phyloP scores from a whole-genome alignment of 2,113 vertebrate genomes.

The Eupsittula cactorum region DNA sequence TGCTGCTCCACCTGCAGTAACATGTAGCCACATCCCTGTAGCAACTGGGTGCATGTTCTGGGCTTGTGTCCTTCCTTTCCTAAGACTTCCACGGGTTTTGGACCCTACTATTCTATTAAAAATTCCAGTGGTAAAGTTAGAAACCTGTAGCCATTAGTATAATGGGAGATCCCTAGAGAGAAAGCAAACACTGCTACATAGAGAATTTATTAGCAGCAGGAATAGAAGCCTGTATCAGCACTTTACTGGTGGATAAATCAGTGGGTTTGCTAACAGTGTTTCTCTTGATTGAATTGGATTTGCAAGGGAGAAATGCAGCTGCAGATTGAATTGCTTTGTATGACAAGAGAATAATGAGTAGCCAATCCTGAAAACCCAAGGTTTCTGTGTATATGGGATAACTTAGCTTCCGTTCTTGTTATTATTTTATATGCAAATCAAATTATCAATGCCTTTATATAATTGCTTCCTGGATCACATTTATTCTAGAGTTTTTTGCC shows the following conservation, averaged over 20 bases:
- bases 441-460: conserved; percentile 28
- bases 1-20: neutral
- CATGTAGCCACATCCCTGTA: neutral
- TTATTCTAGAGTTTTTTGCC: conserved; percentile 16
- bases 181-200: neutral
- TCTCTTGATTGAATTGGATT: conserved; percentile 62
- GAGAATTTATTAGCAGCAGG: conserved; percentile 53
- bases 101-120: neutral
- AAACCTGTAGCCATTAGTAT: conserved; percentile 22
- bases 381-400: conserved; percentile 19
- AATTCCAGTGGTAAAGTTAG: conserved; percentile 1
- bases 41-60: neutral
- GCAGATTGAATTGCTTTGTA: conserved; percentile 57
- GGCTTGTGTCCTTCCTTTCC: neutral
- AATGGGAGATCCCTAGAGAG: conserved; percentile 17
- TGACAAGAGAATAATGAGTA: conserved; percentile 49
- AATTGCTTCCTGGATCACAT: conserved; percentile 39
- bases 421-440: conserved; percentile 65
- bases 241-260: conserved; percentile 49
- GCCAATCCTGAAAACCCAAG: conserved; percentile 19
- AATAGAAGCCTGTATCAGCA: conserved; percentile 55
- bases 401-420: conserved; percentile 39
- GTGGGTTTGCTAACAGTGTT: conserved; percentile 62
- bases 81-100: neutral
- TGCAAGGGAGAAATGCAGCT: conserved; percentile 59